A percentile compares a stretch with the other conserved stretches of the same genome.
Conservation (phyloP, 2,113 vertebrate species). For the Casuarius casuarius region DNA sequence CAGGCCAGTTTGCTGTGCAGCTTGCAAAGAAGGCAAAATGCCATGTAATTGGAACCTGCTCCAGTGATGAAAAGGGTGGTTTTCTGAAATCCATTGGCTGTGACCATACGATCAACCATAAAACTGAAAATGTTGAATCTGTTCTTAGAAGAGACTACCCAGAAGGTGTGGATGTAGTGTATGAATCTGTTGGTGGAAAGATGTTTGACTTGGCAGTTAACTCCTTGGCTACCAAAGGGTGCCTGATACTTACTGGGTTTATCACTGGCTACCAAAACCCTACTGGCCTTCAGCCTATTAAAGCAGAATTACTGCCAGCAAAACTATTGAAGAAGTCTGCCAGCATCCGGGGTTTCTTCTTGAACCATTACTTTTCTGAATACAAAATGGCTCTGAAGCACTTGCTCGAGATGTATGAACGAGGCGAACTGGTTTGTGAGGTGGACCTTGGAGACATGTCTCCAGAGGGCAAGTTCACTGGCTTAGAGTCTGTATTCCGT, state of each 20-base stretch:
- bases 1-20: constrained; percentile 92
- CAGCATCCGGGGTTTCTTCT: constrained; percentile 89
- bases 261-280: constrained; percentile 88
- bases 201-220: constrained; percentile 87
- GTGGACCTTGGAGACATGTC: constrained; percentile 86
- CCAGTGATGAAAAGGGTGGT: constrained; percentile 85
- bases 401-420: constrained; percentile 84
- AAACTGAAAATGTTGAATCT: constrained; percentile 77
- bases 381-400: constrained; percentile 81
- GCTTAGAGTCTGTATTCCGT: constrained; percentile 89
- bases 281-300: constrained; percentile 82
- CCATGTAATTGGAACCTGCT: constrained; percentile 92
- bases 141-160: constrained; percentile 86
- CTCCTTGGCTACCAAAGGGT: constrained; percentile 83
- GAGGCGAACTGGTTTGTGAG: constrained; percentile 85
- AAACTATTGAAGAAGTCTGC: constrained; percentile 90
- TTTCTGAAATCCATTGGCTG: constrained; percentile 92
- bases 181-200: constrained; percentile 90
- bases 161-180: constrained; percentile 87
- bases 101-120: constrained; percentile 89
- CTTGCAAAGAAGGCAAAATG: constrained; percentile 90
- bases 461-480: constrained; percentile 84
- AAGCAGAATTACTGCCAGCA: constrained; percentile 79
- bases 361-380: constrained; percentile 86
- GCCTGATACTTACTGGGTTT: constrained; percentile 90